Base-by-base conservation (phyloP, 1,140 invertebrate genomes). In the Tribolium castaneum region DNA sequence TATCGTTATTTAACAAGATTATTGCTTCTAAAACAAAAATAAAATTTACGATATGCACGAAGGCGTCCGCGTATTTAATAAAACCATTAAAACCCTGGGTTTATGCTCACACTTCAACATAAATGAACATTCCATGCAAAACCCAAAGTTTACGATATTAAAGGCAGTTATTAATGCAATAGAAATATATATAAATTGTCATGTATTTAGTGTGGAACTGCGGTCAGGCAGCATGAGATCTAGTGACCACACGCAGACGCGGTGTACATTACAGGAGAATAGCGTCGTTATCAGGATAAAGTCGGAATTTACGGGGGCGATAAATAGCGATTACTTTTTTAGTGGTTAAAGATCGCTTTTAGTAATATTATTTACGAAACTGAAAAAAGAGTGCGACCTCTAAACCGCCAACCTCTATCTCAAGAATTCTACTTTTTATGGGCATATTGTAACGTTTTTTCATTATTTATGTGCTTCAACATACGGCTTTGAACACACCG, bases 51-150 rank as follows among this genome's bases (percentile, higher is more conserved):
- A 78, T 71, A 74, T 54, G 13, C n/a, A 62, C 77, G 54, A 72
- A 74, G 77, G 78, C 78, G 80, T 82, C 74, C 70, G 74, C 71
- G 77, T 78, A 78, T 82, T 82, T 82, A 80, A 82, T 82, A 82
- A 82, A 82, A 78, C 80, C 80, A 82, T 78, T 82, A 82, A 82
- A 82, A 78, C 66, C 16, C 45, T 56, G 62, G 79, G 34, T 82
- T 82, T 82, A 82, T 80, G 80, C 72, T 82, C 80, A 78, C 80
- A 82, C 80, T 78, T 80, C 50, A 62, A 62, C 74, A 50, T 79
- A 80, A 80, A 80, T 79, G 80, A 79, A 79, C 74, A 76, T 79
- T 80, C 77, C 77, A 77, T 66, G 75, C 70, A 56, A 76, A 80
- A 80, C 66, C 70, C 75, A 39, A 70, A 66, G 49, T 80, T 80